Percentiles rank a stretch among this genome's conserved stretches.
Conservation (phyloP, 2,113 vertebrate species). For the Melospiza melodia region DNA sequence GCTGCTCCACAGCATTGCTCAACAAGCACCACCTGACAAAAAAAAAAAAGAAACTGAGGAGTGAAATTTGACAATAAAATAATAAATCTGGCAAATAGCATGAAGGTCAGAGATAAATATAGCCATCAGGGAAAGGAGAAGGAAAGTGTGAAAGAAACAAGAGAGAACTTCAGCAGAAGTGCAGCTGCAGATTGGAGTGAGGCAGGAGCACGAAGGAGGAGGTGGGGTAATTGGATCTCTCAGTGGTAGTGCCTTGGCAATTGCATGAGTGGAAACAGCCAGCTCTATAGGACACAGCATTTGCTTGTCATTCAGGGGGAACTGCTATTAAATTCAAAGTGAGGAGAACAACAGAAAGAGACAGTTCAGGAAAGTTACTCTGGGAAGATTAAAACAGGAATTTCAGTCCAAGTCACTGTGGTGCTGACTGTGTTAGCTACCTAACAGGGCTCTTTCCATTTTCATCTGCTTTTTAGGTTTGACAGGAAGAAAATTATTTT, state of each 20-base stretch:
- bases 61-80: not conserved
- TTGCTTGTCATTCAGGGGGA: not conserved
- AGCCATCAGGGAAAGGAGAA: not conserved
- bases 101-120: not conserved
- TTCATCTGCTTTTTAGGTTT: not conserved
- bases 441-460: not conserved
- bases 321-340: not conserved
- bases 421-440: not conserved
- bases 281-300: not conserved
- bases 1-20: not conserved
- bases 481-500: not conserved
- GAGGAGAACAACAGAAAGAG: not conserved
- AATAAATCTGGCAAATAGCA: not conserved
- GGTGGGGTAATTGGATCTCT: not conserved
- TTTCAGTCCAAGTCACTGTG: not conserved
- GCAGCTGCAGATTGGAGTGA: not conserved
- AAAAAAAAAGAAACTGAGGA: not conserved
- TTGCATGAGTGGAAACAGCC: not conserved
- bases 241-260: not conserved
- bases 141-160: not conserved
- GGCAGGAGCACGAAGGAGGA: not conserved
- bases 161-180: not conserved
- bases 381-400: not conserved
- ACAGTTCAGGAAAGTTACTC: not conserved
- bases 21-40: not conserved